Conservation (phyloP, 1,140 invertebrate genomes). For the Drosophila serrata region DNA sequence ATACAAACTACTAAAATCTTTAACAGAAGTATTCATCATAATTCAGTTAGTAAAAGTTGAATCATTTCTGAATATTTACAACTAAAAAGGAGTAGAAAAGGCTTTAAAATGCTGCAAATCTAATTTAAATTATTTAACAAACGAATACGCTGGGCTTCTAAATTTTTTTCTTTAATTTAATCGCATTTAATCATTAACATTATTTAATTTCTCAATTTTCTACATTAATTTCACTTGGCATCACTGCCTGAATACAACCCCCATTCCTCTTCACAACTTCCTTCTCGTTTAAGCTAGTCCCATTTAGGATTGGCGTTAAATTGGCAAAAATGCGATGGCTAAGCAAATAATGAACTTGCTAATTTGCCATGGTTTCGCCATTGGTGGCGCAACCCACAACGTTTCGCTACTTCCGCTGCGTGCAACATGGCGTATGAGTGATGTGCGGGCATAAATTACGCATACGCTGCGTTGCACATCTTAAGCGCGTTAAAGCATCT, state of each 20-base stretch:
- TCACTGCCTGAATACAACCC: background rate
- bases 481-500: conserved; percentile 31
- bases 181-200: background rate
- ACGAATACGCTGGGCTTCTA: background rate
- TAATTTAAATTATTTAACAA: background rate
- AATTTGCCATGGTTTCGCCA: conserved; percentile 48
- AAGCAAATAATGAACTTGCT: conserved; percentile 73
- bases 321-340: conserved; percentile 59
- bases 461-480: conserved; percentile 61
- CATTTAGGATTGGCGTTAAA: conserved; percentile 57
- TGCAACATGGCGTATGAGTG: conserved; percentile 52
- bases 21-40: too few species aligned
- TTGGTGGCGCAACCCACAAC: background rate
- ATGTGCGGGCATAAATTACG: conserved; percentile 58
- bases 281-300: conserved; percentile 29
- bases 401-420: conserved; percentile 3
- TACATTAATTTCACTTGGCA: background rate
- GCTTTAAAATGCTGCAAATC: background rate
- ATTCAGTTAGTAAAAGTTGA: too few species aligned
- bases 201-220: background rate
- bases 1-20: too few species aligned
- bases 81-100: background rate
- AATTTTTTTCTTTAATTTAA: background rate
- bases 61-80: too few species aligned
- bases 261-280: background rate